phyloP scores from a whole-genome alignment of 2,113 vertebrate genomes.

The Lepisosteus osseus region DNA sequence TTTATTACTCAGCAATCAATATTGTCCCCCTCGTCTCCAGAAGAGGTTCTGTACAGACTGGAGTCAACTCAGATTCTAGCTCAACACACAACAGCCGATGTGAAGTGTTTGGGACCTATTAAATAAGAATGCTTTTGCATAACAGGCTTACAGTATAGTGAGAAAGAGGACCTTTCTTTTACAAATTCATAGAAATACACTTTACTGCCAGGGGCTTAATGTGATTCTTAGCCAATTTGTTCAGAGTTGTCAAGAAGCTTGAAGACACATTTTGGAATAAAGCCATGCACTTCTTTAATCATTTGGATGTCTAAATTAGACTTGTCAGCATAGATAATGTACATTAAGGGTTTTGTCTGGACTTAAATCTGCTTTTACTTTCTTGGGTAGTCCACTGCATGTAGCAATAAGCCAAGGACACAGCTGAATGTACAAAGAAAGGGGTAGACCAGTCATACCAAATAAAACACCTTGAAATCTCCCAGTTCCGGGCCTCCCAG shows the following conservation, averaged over 20 bases:
- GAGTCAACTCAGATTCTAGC: constrained; percentile 12
- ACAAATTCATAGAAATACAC: neutral
- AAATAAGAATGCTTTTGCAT: no score
- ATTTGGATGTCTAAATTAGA: constrained; percentile 31
- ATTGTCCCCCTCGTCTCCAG: no score
- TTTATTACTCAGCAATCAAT: no score
- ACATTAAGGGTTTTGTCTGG: neutral
- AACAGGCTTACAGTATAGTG: no score
- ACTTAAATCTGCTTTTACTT: no score
- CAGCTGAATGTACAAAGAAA: no score
- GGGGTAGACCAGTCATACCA: no score
- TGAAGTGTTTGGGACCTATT: neutral
- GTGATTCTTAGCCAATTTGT: constrained; percentile 22
- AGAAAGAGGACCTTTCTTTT: neutral
- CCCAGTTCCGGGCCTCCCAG: no score
- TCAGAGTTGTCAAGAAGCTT: constrained; percentile 36
- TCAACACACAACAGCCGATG: neutral
- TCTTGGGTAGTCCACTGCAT: no score
- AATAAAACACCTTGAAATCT: no score
- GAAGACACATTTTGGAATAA: constrained; percentile 20
- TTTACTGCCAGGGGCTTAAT: constrained; percentile 22
- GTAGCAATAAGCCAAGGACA: no score
- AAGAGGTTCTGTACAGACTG: no score
- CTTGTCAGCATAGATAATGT: constrained; percentile 39
- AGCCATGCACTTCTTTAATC: constrained; percentile 33